Evolutionary conservation across 2,888 invertebrate genomes (phyloP), one percentile per base, ranked within the genome.

Genomic region (Malachius bipustulatus): DNA sequence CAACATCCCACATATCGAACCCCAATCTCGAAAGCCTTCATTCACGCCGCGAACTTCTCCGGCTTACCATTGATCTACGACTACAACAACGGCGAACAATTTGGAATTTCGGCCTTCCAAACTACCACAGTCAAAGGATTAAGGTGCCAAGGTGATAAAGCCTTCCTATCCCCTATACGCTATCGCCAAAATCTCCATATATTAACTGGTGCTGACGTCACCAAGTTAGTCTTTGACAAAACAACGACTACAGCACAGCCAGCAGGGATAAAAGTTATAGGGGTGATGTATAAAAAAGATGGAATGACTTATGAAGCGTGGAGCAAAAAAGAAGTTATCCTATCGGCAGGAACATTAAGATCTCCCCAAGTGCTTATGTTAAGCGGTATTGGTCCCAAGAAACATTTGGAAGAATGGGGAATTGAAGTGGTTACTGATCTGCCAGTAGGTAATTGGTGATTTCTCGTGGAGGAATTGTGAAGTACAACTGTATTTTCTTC

Each of bases 301-400:
- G 78, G 79, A 1, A 67, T 69, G 35, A 72, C 81, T 42, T 65
- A 71, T 9, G 63, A 64, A 14, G 77, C 76, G 0, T 68, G 71
- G 44, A 87, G 87, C 0, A 72, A 69, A 40, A 73, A 77, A 36
- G 88, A 87, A 62, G 82, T 93, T 0, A 83, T 93, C 40, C 56
- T 91, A 10, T 74, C 84, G 1, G 89, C 84, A 0, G 97, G 97
- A 0, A 80, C 96, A 1, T 79, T 98, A 40, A 91, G 80, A 44
- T 77, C 84, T 0, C 93, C 96, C 0, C 96, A 97, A 50, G 59
- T 97, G 4, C 69, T 97, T 37, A 82, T 96, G 84, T 65, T 97
- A 8, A 87, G 87, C 3, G 89, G 89, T 2, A 56, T 78, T 6
- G 77, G 77, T 0, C 77, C 77, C 1, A 64, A 57, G 43, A 57